Evolutionary conservation across 2,888 invertebrate genomes (phyloP).

Genomic region (Eledone cirrhosa): DNA sequence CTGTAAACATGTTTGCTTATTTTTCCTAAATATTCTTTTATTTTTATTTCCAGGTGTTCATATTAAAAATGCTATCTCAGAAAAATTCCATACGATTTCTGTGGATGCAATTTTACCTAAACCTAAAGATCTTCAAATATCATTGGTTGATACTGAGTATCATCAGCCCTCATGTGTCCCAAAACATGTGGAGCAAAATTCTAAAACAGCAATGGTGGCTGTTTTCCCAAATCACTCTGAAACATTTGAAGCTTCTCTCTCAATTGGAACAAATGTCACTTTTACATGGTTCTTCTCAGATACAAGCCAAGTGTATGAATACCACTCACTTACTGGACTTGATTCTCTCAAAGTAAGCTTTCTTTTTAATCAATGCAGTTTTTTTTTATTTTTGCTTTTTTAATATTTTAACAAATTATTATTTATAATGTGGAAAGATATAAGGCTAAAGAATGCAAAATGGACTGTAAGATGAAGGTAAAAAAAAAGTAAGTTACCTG

Average conservation of each 20-base stretch:
- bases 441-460: too few species aligned
- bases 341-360: too few species aligned
- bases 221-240: neutral
- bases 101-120: neutral
- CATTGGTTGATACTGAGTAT: neutral
- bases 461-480: too few species aligned
- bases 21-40: neutral
- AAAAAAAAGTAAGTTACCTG: too few species aligned
- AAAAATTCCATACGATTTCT: neutral
- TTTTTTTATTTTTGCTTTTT: too few species aligned
- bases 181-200: neutral
- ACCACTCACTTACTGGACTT: neutral
- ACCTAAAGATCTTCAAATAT: neutral
- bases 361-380: too few species aligned
- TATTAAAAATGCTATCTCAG: neutral
- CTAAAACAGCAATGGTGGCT: neutral
- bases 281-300: neutral
- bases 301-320: neutral
- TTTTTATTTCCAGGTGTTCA: neutral
- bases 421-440: too few species aligned
- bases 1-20: too few species aligned
- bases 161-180: conserved; percentile 3
- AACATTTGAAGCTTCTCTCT: neutral
- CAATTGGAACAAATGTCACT: neutral
- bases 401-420: too few species aligned